phyloP scores from a whole-genome alignment of 1,140 invertebrate genomes.

The Eumaeus atala region DNA sequence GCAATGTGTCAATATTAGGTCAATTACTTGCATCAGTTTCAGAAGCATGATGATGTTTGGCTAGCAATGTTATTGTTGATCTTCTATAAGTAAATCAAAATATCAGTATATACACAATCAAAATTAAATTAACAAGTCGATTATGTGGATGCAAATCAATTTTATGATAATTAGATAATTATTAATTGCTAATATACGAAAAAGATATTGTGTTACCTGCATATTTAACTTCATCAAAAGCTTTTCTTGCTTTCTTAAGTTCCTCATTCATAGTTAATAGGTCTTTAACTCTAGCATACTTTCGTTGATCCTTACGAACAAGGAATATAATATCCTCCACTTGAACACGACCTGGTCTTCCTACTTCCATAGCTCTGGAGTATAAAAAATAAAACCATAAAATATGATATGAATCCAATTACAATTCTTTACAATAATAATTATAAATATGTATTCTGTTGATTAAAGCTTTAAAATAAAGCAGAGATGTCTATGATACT shows the following conservation, averaged over 20 bases:
- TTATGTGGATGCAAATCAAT: too few relatives aligned
- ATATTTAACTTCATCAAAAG: constrained; percentile 99
- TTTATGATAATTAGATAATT: constrained; percentile 1
- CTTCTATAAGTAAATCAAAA: constrained; percentile 67
- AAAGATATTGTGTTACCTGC: constrained; percentile 49
- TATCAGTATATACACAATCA: constrained; percentile 30
- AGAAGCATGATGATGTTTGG: constrained; percentile 53
- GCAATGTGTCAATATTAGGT: constrained; percentile 55
- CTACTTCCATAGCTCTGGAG: constrained; percentile 96
- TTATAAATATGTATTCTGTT: too few relatives aligned
- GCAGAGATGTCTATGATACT: too few relatives aligned
- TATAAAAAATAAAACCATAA: constrained; percentile 1
- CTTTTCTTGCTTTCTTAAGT: constrained; percentile 98
- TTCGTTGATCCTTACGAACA: constrained; percentile 96
- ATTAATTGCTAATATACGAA: constrained; percentile 4
- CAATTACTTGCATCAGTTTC: constrained; percentile 70
- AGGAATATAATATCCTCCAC: constrained; percentile 99
- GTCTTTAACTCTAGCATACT: constrained; percentile 98
- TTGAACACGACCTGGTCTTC: constrained; percentile 93
- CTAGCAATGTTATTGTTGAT: constrained; percentile 62
- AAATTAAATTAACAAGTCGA: neutral
- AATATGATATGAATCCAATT: too few relatives aligned
- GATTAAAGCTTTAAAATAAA: too few relatives aligned
- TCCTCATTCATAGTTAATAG: constrained; percentile 99
- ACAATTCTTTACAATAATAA: too few relatives aligned